Evolutionary conservation across 2,797 vertebrate species (phyloP).

Genomic region (Liasis olivaceus): DNA sequence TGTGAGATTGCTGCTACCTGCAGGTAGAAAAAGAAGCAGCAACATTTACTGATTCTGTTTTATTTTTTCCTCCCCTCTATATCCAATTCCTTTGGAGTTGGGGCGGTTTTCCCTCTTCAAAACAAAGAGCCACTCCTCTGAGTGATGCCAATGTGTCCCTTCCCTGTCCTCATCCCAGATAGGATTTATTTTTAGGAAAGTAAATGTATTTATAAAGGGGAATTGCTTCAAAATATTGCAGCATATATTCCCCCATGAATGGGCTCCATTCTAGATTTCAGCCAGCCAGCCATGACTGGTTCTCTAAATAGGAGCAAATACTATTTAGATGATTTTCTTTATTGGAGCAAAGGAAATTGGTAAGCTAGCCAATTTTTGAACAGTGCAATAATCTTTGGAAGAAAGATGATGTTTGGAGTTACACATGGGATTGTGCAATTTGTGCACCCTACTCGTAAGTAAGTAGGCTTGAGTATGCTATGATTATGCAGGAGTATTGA

Average conservation of each 20-base stretch:
- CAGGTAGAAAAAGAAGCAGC: conserved; percentile 20
- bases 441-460: not conserved
- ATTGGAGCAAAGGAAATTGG: not conserved
- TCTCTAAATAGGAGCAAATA: not conserved
- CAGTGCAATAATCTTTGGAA: not conserved
- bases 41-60: not conserved
- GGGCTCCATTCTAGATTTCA: not conserved
- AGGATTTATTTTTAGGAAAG: not conserved
- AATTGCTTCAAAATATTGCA: not conserved
- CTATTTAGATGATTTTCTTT: not conserved
- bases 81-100: not conserved
- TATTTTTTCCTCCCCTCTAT: not conserved
- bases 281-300: accelerated
- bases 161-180: not conserved
- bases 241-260: not conserved
- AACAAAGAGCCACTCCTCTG: not conserved
- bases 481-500: no score
- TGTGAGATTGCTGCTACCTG: conserved; percentile 41
- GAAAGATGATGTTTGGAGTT: not conserved
- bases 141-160: not conserved
- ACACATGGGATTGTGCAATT: not conserved
- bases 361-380: not conserved
- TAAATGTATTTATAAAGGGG: not conserved
- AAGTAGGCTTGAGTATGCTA: no score
- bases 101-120: not conserved